These are phyloP conservation scores for Cheumatopsyche charites DNA, from an alignment of 1,140 invertebrate genomes.

Conservation along the genomic window DNA sequence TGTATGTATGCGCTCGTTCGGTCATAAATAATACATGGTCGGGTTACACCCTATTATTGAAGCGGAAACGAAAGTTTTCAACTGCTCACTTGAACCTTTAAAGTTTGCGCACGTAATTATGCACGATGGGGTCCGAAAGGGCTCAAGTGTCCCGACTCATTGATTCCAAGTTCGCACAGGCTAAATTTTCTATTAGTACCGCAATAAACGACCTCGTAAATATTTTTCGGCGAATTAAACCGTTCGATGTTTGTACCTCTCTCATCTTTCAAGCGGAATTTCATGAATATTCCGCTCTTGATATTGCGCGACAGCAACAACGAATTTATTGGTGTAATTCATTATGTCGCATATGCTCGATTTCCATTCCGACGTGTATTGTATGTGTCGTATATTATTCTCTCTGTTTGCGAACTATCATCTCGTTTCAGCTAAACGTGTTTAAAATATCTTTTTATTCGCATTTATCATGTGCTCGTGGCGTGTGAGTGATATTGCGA, in stretches of 20 bases:
- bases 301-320: not conserved
- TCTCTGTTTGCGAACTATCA: too few relatives aligned
- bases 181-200: conserved; percentile 1
- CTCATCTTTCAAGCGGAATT: too few relatives aligned
- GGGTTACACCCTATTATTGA: conserved; percentile 4
- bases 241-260: too few relatives aligned
- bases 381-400: not conserved
- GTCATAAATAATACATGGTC: conserved; percentile 10
- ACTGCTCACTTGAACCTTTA: conserved; percentile 17
- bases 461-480: too few relatives aligned
- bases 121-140: conserved; percentile 17
- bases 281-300: too few relatives aligned
- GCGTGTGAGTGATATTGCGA: too few relatives aligned
- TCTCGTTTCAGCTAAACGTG: too few relatives aligned
- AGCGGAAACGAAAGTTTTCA: conserved; percentile 13
- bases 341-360: conserved; percentile 8
- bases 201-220: not conserved
- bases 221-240: too few relatives aligned
- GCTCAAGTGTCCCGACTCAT: conserved; percentile 16
- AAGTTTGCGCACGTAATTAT: conserved; percentile 15
- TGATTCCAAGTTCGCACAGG: conserved; percentile 7
- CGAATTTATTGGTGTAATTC: conserved; percentile 14
- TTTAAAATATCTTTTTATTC: too few relatives aligned
- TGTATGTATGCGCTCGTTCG: not conserved
- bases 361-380: conserved; percentile 6